Evolutionary conservation across 2,113 vertebrate species (phyloP).

Genomic region (Chloropsis cyanopogon): DNA sequence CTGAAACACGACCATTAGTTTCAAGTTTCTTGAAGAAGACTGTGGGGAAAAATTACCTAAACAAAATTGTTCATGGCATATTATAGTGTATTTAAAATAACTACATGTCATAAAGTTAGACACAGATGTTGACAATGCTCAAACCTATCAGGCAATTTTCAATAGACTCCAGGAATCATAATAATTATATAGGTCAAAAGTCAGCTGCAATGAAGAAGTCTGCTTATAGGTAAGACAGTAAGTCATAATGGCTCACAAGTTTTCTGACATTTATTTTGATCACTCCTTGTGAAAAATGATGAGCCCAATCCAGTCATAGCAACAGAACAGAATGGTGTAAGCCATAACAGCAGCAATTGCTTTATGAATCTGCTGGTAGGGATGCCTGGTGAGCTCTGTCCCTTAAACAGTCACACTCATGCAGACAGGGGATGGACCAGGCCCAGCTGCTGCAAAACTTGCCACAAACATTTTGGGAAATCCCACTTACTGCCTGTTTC

Average conservation of each 20-base stretch:
- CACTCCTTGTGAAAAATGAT: neutral
- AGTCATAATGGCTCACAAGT: neutral
- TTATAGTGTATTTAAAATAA: neutral
- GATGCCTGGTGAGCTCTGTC: neutral
- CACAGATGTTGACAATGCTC: neutral
- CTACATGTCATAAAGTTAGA: neutral
- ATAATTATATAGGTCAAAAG: neutral
- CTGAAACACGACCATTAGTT: neutral
- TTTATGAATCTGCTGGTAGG: neutral
- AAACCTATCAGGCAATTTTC: neutral
- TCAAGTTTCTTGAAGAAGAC: neutral
- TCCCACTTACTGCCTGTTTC: neutral
- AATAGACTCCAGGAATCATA: neutral
- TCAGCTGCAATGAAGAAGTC: neutral
- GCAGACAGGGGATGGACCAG: neutral
- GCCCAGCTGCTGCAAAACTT: neutral
- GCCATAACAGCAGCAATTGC: neutral
- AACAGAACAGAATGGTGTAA: neutral
- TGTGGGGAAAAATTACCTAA: neutral
- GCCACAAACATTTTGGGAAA: neutral
- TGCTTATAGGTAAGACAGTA: neutral
- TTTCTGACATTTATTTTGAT: neutral
- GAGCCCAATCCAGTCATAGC: neutral
- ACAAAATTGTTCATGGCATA: neutral
- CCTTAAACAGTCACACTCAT: fast-evolving